Percentiles rank a stretch among this genome's conserved stretches.
phyloP scores from a whole-genome alignment of 2,113 vertebrate species.

The Apeltes quadracus region DNA sequence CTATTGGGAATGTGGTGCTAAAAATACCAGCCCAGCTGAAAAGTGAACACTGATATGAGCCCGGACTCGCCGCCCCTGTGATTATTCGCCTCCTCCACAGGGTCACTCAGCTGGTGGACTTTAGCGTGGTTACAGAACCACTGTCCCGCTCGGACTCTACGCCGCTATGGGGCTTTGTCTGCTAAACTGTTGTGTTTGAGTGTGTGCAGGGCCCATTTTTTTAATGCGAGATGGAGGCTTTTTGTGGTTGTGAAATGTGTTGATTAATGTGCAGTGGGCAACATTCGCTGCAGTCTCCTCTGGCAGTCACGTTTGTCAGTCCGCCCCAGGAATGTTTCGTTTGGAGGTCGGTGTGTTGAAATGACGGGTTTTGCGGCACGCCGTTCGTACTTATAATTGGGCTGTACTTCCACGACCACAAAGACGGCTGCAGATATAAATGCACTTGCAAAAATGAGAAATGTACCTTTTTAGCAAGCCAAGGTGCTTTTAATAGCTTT shows the following conservation, averaged over 20 bases:
- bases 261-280: not conserved
- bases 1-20: slow-evolving; percentile 79
- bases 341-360: slow-evolving; percentile 46
- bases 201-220: slow-evolving; percentile 15
- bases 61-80: slow-evolving; percentile 51
- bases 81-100: slow-evolving; percentile 51
- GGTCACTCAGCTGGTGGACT: slow-evolving; percentile 55
- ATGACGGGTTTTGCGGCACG: slow-evolving; percentile 31
- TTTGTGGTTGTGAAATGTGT: slow-evolving; percentile 33
- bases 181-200: not conserved
- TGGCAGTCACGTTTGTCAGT: slow-evolving; percentile 23
- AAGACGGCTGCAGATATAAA: slow-evolving; percentile 27
- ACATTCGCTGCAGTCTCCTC: not conserved
- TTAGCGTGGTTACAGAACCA: slow-evolving; percentile 27
- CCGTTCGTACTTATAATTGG: slow-evolving; percentile 37
- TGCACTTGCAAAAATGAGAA: slow-evolving; percentile 30
- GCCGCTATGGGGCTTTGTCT: slow-evolving; percentile 5
- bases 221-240: not conserved
- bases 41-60: slow-evolving; percentile 71
- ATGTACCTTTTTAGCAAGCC: slow-evolving; percentile 24
- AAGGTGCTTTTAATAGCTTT: slow-evolving; percentile 34
- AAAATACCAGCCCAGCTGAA: slow-evolving; percentile 79
- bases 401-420: slow-evolving; percentile 24
- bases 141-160: slow-evolving; percentile 12
- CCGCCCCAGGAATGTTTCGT: slow-evolving; percentile 33